Evolutionary conservation across 2,113 vertebrate species (phyloP), one percentile per base, ranked within the genome.

Genomic region (Panurus biarmicus): DNA sequence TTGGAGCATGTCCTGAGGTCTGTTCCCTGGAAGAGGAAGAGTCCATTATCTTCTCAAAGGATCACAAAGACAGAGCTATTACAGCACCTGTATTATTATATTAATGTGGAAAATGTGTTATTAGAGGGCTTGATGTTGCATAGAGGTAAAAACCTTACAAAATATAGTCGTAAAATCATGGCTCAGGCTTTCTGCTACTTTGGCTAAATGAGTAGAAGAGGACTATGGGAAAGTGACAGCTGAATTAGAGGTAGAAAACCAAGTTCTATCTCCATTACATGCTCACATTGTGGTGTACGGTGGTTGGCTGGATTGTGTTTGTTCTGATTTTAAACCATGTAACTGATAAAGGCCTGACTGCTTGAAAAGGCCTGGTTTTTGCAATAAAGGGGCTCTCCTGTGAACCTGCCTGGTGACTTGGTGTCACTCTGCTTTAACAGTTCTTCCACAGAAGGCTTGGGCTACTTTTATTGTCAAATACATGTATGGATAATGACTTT

Each of bases 1-100:
- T 69, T 93, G 97, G 73, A 99, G 92, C 51, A 97, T 92, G 4
- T 96, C 90, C 2, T 97, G 97, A 5, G 33, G 60, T 45, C 93
- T 95, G 35, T 67, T 97, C 81, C 97, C 99, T 99, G 86, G 29
- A 74, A 73, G 45, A 82, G 14, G 33, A 73, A 25, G 38, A 23
- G 25, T 48, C 56, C 48, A 42, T 94, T 87, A 71, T n/a, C 54
- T 70, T 58, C 74, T 87, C 57, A 51, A 76, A 85, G 36, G 36
- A 45, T 45, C 24, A 48, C 38, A 82, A 83, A 62, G 21, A 25
- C 38, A 89, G 47, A 78, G 21, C 50, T 70, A 6, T 65, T 61
- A 40, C 7, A 38, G 25, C 38, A 74, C 19, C 50, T 71, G 20
- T 10, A 14, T 40, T n/a, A 29, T 9, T 5, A 67, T 22, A 47